phyloP scores from a whole-genome alignment of 2,113 vertebrate genomes.

The Hystrix cristata region DNA sequence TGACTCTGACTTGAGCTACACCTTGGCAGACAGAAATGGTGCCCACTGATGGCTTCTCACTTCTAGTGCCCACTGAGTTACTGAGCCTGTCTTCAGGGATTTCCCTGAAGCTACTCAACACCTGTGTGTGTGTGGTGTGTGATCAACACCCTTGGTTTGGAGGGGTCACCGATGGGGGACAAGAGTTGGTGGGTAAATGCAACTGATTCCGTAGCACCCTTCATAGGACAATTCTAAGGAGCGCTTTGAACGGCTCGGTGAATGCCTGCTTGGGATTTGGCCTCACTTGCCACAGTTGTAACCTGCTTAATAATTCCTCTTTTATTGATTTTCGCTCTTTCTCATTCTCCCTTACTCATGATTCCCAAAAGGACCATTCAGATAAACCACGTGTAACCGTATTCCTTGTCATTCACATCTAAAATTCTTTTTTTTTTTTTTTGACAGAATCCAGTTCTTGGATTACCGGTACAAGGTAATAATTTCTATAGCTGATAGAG shows the following conservation, averaged over 20 bases:
- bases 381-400: not conserved
- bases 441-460: not conserved
- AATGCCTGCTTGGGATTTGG: not conserved
- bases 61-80: not conserved
- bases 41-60: not conserved
- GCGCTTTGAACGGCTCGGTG: not conserved
- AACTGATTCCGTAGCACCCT: not conserved
- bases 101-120: not conserved
- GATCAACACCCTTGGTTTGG: not conserved
- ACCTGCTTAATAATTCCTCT: constrained; percentile 3
- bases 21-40: not conserved
- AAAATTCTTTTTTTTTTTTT: not conserved
- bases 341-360: not conserved
- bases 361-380: not conserved
- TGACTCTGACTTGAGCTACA: not conserved
- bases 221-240: not conserved
- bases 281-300: not conserved
- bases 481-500: not conserved
- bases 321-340: not conserved
- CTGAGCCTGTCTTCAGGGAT: not conserved
- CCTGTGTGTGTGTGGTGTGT: not conserved
- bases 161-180: not conserved
- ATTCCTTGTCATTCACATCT: not conserved
- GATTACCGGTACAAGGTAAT: not conserved
- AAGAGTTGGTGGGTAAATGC: not conserved